Evolutionary conservation across 1,140 invertebrate genomes (phyloP), one percentile per base, ranked within the genome.

Genomic region (Ceratosolen solmsi): DNA sequence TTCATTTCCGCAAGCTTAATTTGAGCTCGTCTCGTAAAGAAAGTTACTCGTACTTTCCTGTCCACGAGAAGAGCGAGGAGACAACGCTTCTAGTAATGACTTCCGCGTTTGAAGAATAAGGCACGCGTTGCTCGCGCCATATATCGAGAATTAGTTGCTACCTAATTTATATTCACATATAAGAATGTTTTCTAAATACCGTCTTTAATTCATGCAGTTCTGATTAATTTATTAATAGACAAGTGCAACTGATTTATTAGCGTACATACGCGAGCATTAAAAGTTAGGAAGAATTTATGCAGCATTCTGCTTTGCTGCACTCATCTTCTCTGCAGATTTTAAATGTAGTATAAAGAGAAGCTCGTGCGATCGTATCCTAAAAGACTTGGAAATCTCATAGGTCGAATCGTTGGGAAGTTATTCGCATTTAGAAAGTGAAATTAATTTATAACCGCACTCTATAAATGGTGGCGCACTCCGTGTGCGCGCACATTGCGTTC

Each of bases 341-440:
- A 5, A 46, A 46, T 7, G 41, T 27, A 27, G 68, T n/a, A 38
- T 22, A 1, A 49, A 17, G 41, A 49, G 25, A 54, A 30, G 36
- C 33, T 51, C 20, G 54, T 51, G n/a, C 33, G 30, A 20, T 15
- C 46, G 46, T 20, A 70, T 78, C 63, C 76, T 9, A 71, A 79
- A 79, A 58, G 63, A 11, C 22, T 71, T 79, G 54, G 46, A 72
- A 72, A 79, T 79, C 68, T 25, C 36, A 30, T 36, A 73, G 68
- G 54, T 80, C 68, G 72, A 80, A 63, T 73, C 36, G 54, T 72
- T 80, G 38, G 70, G 78, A 80, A 80, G 78, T 73, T 63, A 63
- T 80, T 80, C 78, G 78, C 70, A 49, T 80, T 80, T 80, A 80
- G 78, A 80, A 80, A 80, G 78, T 80, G 78, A 80, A 80, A 80